Base-by-base conservation (phyloP, 2,888 invertebrate genomes). In the Dioctria linearis region DNA sequence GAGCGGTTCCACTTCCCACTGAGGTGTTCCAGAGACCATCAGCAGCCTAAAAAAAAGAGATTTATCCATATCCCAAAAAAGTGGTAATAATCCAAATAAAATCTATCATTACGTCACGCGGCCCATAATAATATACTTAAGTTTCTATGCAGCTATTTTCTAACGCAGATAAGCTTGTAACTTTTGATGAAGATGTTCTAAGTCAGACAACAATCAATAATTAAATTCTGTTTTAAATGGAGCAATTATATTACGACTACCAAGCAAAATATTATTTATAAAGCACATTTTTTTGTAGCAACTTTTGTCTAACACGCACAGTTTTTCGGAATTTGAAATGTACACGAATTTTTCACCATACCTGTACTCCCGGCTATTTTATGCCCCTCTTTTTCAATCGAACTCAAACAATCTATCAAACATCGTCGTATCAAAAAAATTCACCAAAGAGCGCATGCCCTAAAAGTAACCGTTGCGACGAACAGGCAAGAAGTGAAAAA, bases 381-480 rank as follows among this genome's bases (percentile, higher is more conserved):
- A 25, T 13, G 2, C 6, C 3, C 46, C 40, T n/a, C 39, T 37
- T 37, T 5, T 6, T 51, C 40, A 40, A 63, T 69, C 46, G 25
- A 37, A 5, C 51, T 11, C 51, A 37, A 51, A 49, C 37, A 3
- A 9, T 51, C 51, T 39, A 11, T 69, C 51, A 5, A 69, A 69
- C 69, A 51, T 42, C 43, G 43, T 43, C 13, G 46, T 25, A 42
- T 9, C 25, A 5, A 4, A 37, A 39, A 9, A 46, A 43, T 25
- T 49, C 13, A 6, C 11, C 57, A 25, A 9, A 76, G 63, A 46
- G 76, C 76, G 76, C 76, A 42, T 43, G 78, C 66, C 37, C 51
- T n/a, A 8, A 37, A 66, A 39, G 49, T 4, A 66, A 54, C 42
- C 51, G 63, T 54, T 66, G 63, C 63, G 63, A 63, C 63, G 76